Evolutionary conservation across 2,797 vertebrate genomes (phyloP).

Genomic region (Corythornis leucogaster): DNA sequence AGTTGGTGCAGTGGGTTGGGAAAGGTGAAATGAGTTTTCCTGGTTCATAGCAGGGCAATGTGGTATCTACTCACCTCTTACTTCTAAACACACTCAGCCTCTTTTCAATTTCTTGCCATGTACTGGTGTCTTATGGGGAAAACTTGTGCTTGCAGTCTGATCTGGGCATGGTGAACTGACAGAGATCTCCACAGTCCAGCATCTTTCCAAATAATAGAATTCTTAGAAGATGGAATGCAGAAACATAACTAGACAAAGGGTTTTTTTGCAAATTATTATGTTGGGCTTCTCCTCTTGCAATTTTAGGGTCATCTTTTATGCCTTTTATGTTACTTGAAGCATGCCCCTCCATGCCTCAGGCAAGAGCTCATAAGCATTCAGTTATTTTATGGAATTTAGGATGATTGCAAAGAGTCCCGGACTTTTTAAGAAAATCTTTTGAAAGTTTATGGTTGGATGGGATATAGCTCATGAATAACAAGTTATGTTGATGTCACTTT

Average conservation of each 20-base stretch:
- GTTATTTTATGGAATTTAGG: not conserved
- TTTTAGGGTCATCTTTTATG: not conserved
- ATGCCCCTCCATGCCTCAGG: not conserved
- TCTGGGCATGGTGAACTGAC: not conserved
- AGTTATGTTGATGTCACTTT: not conserved
- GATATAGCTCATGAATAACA: not conserved
- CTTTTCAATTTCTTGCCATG: rapidly evolving
- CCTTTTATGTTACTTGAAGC: not conserved
- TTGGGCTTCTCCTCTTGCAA: not conserved
- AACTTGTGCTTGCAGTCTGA: not conserved
- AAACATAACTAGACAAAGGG: not conserved
- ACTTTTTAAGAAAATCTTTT: not conserved
- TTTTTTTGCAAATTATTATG: not conserved
- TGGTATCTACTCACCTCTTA: not conserved
- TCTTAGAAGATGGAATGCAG: not conserved
- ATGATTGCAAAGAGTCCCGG: not conserved
- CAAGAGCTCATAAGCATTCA: not conserved
- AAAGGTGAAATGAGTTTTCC: not conserved
- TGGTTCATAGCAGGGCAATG: not conserved
- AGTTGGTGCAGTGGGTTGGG: rapidly evolving
- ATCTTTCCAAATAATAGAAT: not conserved
- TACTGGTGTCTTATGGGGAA: rapidly evolving
- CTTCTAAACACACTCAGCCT: not conserved
- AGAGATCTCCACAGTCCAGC: not conserved
- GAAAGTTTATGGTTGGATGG: not conserved